Base-by-base conservation (phyloP, 2,888 invertebrate species). In the Malthinus seriepunctatus region DNA sequence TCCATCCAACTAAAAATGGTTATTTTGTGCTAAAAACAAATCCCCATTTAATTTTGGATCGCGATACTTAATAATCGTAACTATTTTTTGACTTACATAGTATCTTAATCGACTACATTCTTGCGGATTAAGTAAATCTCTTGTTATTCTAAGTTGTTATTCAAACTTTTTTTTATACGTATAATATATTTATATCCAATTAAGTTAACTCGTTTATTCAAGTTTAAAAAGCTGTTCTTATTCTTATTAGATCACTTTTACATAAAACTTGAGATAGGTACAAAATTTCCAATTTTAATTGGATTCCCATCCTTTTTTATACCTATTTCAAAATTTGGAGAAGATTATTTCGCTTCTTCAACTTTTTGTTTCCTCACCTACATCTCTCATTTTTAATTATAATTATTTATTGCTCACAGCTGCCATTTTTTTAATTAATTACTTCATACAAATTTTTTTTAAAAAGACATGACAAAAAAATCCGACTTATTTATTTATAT, bases 401-500 rank as follows among this genome's bases (percentile, higher is more conserved):
- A 42, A 42, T 42, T 15, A 42, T 42, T 42, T 42, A 57, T 58
- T 63, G 66, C 66, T 68, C 67, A 68, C 65, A 63, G 68, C 68
- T 68, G 66, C 68, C 66, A 68, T 68, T 55, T 51, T 31, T 42
- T 42, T 47, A 15, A 46, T n/a, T n/a, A n/a, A 32, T 51, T 35
- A 37, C 37, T 32, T 57, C 47, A 15, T 32, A n/a, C 23, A 11
- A 42, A 42, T 15, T 42, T 14, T 42, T 42, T 14, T 42, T 42
- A n/a, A 42, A 42, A 42, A 42, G 15, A 15, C 23, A 15, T 42
- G 15, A 42, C 14, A 9, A 14, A 14, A 2, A 42, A 42, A 15
- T 9, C 23, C 8, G 23, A 42, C 14, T n/a, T n/a, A 42, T n/a
- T 42, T 46, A 23, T 46, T 46, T 46, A 46, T n/a, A 9, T 46